These are phyloP conservation scores for Lepidurus packardi DNA, from an alignment of 1,140 invertebrate genomes.

Conservation along the genomic window DNA sequence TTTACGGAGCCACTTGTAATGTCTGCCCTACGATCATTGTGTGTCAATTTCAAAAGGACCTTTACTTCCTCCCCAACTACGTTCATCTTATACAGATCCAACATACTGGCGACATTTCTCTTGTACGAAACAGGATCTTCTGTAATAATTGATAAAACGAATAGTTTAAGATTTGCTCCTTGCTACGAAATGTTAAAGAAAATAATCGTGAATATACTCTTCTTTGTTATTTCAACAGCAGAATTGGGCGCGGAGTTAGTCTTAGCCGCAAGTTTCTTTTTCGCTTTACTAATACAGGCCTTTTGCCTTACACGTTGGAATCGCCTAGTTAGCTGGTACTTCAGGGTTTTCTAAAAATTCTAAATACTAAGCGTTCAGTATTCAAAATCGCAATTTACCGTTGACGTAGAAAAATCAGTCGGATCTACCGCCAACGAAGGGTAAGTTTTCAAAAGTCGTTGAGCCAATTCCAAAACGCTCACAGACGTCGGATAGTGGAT, in stretches of 20 bases:
- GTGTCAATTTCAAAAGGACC: neutral
- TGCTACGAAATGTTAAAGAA: neutral
- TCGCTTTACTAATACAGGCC: neutral
- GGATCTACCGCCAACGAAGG: conserved; percentile 3
- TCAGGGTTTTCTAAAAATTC: neutral
- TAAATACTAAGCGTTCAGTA: neutral
- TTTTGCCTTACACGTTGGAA: neutral
- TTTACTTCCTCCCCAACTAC: neutral
- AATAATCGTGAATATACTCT: neutral
- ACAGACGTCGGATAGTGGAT: neutral
- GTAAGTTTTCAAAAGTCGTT: neutral
- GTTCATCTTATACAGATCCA: neutral
- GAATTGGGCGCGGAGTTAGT: neutral
- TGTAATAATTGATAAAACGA: conserved; percentile 7
- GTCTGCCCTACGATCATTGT: neutral
- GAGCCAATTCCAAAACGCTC: neutral
- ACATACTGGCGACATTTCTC: neutral
- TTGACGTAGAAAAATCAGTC: neutral
- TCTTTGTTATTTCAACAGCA: neutral
- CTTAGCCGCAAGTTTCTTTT: neutral
- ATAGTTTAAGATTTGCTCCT: neutral
- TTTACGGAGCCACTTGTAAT: neutral
- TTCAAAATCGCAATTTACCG: neutral
- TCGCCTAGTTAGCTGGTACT: neutral
- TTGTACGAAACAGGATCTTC: neutral